phyloP scores from a whole-genome alignment of 2,888 invertebrate genomes.

The Rhorus exstirpatorius region DNA sequence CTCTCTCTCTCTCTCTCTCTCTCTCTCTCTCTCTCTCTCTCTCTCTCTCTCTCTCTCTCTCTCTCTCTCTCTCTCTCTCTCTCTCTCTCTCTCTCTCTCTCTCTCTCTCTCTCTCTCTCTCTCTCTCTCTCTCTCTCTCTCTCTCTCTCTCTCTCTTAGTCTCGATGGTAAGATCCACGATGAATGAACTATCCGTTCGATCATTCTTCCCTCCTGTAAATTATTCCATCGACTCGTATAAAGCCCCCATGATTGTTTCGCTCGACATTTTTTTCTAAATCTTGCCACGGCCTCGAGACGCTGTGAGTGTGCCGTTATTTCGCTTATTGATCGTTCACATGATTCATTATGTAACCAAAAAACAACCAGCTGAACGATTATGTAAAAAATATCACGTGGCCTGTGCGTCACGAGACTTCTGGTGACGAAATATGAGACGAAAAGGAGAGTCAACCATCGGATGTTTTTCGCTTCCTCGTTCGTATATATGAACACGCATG shows the following conservation, averaged over 20 bases:
- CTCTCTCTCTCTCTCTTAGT: slow-evolving; percentile 10
- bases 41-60: not conserved
- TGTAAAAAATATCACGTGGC: slow-evolving; percentile 43
- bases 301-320: slow-evolving; percentile 7
- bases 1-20: slow-evolving; percentile 10
- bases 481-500: not conserved
- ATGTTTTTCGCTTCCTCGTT: slow-evolving; percentile 29
- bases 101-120: slow-evolving; percentile 6
- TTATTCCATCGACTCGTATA: too few relatives aligned
- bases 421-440: slow-evolving; percentile 39
- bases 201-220: not conserved
- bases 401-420: slow-evolving; percentile 38
- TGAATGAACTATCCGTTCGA: slow-evolving; percentile 54
- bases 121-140: not conserved
- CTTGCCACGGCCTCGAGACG: not conserved
- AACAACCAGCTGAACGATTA: slow-evolving; percentile 36
- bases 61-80: slow-evolving; percentile 3
- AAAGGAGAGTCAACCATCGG: slow-evolving; percentile 3
- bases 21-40: slow-evolving; percentile 2
- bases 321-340: not conserved
- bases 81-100: not conserved
- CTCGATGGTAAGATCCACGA: slow-evolving; percentile 6
- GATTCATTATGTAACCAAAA: slow-evolving; percentile 15
- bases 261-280: not conserved
- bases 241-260: too few relatives aligned